phyloP scores from a whole-genome alignment of 2,113 vertebrate species.

The Tamias sibiricus region DNA sequence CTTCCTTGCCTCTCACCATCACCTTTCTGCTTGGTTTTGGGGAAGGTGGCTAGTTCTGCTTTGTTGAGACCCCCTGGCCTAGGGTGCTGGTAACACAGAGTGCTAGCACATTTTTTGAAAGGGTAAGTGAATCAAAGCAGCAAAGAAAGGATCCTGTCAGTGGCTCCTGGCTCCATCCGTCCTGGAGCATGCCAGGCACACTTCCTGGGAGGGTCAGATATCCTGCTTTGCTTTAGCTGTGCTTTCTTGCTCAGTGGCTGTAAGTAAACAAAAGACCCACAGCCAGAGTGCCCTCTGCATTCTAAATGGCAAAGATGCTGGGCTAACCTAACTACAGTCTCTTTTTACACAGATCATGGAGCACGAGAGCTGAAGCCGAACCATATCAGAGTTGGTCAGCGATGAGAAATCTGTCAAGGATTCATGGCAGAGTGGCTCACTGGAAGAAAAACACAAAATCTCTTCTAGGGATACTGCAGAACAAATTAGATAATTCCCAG shows the following conservation, averaged over 20 bases:
- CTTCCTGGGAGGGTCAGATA: neutral
- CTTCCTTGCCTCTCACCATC: neutral
- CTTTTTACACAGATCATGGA: slow-evolving; percentile 61
- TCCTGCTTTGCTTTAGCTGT: neutral
- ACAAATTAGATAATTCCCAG: slow-evolving; percentile 60
- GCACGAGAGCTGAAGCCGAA: slow-evolving; percentile 37
- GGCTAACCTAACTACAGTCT: slow-evolving; percentile 1
- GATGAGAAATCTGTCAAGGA: slow-evolving; percentile 42
- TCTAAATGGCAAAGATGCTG: neutral
- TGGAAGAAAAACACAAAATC: slow-evolving; percentile 27
- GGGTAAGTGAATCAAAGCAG: neutral
- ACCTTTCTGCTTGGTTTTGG: neutral
- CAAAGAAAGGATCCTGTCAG: neutral
- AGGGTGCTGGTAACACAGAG: neutral
- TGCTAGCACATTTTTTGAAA: neutral
- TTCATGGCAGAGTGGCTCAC: slow-evolving; percentile 26
- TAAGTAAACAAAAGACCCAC: neutral
- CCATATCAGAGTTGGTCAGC: neutral
- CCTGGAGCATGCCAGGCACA: neutral
- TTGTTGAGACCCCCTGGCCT: neutral
- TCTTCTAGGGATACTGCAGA: slow-evolving; percentile 54
- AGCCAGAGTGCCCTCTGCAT: neutral
- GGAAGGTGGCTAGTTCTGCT: neutral
- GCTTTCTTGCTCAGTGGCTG: neutral
- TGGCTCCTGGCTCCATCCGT: neutral